phyloP scores from a whole-genome alignment of 2,888 invertebrate species.

The Uloborus plumipes region DNA sequence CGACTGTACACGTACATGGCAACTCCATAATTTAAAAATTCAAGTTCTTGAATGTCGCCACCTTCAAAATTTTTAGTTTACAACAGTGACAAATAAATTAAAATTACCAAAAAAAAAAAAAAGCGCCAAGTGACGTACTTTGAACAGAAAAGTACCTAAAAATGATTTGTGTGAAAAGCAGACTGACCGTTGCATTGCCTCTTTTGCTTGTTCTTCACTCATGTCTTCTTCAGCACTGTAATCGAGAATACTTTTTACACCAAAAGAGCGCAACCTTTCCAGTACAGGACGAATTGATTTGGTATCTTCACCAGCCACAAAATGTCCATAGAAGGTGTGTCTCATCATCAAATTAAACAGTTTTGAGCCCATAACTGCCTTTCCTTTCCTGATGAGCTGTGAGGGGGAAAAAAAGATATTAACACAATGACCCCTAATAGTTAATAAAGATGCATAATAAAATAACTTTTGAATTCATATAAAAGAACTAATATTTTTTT shows the following conservation, averaged over 20 bases:
- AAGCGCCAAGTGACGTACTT: no score
- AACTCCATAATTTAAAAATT: no score
- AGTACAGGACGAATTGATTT: constrained; percentile 87
- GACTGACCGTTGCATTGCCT: constrained; percentile 89
- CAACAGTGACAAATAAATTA: no score
- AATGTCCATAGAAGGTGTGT: constrained; percentile 97
- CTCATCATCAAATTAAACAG: constrained; percentile 90
- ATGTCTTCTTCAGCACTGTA: constrained; percentile 98
- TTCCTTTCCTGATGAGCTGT: constrained; percentile 86
- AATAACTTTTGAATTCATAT: no score
- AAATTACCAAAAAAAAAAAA: background rate
- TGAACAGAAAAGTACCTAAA: no score
- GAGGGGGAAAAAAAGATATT: constrained; percentile 8
- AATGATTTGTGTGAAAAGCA: background rate
- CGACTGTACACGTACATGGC: no score
- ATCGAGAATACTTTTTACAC: constrained; percentile 99
- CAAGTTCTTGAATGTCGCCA: no score
- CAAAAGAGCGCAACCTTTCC: constrained; percentile 89
- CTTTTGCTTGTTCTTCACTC: constrained; percentile 91
- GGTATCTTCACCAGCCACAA: constrained; percentile 95
- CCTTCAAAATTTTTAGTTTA: no score
- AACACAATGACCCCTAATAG: no score
- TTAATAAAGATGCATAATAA: no score
- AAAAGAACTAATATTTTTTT: no score
- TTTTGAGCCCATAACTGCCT: constrained; percentile 82